Base-by-base conservation (phyloP, 2,797 vertebrate genomes). In the Brachyrhaphis roseni region DNA sequence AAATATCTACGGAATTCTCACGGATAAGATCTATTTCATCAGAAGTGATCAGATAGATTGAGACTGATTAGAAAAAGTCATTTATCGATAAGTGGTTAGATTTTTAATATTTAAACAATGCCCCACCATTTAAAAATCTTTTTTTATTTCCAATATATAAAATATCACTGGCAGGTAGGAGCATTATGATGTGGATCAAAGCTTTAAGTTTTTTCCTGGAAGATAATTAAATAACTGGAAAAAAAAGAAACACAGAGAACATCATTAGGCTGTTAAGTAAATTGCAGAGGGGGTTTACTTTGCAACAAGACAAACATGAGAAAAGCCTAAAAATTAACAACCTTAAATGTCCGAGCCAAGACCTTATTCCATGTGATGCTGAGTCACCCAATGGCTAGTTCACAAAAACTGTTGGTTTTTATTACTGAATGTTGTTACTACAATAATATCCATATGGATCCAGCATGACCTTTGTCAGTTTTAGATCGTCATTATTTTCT, bases 341-440 rank as follows among this genome's bases (percentile, higher is more conserved):
- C 3, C 7, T 34, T 62, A 34, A 64, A 46, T 28, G 62, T 34
- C 43, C 41, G 59, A 79, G 41, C 26, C 18, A 72, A 41, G 28
- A 79, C 28, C 55, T 46, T 41, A 57, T 76, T 47, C 11, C 18
- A 53, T 11, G 18, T n/a, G 57, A 13, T 10, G 20, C 20, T 13
- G 45, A n/a, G 45, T 46, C 49, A 45, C 34, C 11, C 13, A 51
- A 59, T 43, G 46, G 76, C 12, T 0, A 15, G 57, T 34, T 34
- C 43, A 80, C 68, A 75, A 68, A 76, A 59, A 39, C 15, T 28
- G n/a, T 4, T 13, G 20, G 28, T 74, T 28, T 66, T 71, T 78
- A 51, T 71, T 78, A 51, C 7, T 8, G 46, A 41, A 64, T 45
- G 34, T 23, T 16, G n/a, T 28, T 57, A 0, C 51, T 26, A 15